Evolutionary conservation across 2,888 invertebrate species (phyloP), one percentile per base, ranked within the genome.

Genomic region (Embidobia sp.): DNA sequence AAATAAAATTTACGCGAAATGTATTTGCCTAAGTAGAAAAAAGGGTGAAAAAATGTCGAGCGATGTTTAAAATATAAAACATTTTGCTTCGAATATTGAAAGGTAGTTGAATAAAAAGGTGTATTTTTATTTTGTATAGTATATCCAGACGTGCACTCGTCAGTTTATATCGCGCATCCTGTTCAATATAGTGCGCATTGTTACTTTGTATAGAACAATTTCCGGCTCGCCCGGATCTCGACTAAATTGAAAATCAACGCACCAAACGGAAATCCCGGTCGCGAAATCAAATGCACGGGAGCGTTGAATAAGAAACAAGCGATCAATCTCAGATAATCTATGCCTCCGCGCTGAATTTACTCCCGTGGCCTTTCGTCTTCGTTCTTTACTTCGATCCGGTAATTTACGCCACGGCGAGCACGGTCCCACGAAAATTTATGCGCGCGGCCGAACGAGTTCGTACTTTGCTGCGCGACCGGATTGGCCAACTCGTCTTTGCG

Each of bases 291-390:
- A 72, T 61, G 69, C 72, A 76, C 46, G 48, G 78, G 63, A 78
- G 77, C 81, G 74, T 74, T 79, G 81, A 82, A 83, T 82, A 79
- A 82, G 66, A 83, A 84, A 83, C 81, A 81, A 76, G 70, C 81
- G 84, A 85, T 84, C 82, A 80, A 84, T 85, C 83, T 81, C 73
- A 78, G 81, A 84, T 84, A 85, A 84, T 79, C 79, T 73, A 66
- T 77, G 78, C 79, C 80, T 75, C 73, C 76, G 79, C 77, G 57
- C 78, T 78, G 77, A 82, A 81, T 82, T 79, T 79, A 80, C 80
- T 80, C 77, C 63, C 61, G 57, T 40, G 75, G 63, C 63, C 78
- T 76, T 77, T 75, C 77, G 73, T 73, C 64, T 79, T 76, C 73
- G 72, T 78, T 73, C 75, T 61, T 76, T 78, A 69, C 66, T 64